Percentiles rank a stretch among this genome's conserved stretches.
Conservation (phyloP, 2,113 vertebrate genomes). For the Myotis davidii region DNA sequence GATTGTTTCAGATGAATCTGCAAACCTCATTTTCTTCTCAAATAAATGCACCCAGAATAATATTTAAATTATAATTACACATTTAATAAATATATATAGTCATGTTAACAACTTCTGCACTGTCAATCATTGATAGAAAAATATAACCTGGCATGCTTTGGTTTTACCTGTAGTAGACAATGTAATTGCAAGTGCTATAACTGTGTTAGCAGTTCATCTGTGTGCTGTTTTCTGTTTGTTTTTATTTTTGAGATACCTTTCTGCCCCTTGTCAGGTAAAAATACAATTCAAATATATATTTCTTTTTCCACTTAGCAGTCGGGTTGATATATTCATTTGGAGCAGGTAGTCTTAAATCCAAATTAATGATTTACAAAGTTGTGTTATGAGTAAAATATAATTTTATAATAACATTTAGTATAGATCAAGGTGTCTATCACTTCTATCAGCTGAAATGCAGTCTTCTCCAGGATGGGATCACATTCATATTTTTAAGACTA, state of each 20-base stretch:
- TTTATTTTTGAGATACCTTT: not conserved
- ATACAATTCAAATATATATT: not conserved
- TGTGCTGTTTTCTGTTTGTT: not conserved
- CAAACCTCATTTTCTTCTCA: conserved; percentile 66
- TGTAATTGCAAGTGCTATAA: not conserved
- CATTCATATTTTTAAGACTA: not conserved
- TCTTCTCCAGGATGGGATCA: not conserved
- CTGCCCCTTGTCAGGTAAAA: not conserved
- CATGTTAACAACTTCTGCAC: conserved; percentile 58
- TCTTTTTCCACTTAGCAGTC: not conserved
- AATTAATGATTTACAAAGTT: not conserved
- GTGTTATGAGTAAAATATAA: not conserved
- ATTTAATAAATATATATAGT: conserved; percentile 52
- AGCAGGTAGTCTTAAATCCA: conserved; percentile 37
- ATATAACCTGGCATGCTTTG: not conserved
- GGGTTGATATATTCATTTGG: not conserved
- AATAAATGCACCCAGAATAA: conserved; percentile 57
- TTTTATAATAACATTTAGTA: not conserved
- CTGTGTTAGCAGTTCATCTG: not conserved
- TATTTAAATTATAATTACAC: conserved; percentile 65
- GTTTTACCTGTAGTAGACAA: too few relatives aligned
- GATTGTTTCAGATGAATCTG: conserved; percentile 26
- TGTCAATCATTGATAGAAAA: conserved; percentile 25
- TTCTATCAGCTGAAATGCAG: not conserved
- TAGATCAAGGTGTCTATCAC: not conserved